phyloP scores from a whole-genome alignment of 1,140 invertebrate genomes.

The Phymastichus coffea region DNA sequence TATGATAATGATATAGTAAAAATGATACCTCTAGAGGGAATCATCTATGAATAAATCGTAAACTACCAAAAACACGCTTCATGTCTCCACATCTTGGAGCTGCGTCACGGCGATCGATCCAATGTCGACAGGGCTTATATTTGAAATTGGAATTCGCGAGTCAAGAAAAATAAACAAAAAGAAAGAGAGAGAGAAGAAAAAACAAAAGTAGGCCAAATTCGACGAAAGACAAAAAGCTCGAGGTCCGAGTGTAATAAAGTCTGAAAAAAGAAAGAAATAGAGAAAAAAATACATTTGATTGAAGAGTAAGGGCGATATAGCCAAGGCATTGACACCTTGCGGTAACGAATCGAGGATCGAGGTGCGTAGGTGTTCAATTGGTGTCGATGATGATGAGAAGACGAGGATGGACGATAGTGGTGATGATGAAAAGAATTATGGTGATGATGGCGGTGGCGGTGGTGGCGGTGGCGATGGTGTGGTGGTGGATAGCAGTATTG shows the following conservation, averaged over 20 bases:
- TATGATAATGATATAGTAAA: too few relatives aligned
- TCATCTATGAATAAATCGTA: not conserved
- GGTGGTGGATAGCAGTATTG: conserved; percentile 34
- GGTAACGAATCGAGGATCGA: conserved; percentile 55
- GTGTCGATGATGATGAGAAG: conserved; percentile 51
- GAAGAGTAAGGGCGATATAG: too few relatives aligned
- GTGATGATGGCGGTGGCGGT: conserved; percentile 37
- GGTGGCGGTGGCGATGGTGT: conserved; percentile 36
- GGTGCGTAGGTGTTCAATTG: conserved; percentile 49
- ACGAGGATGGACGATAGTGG: conserved; percentile 47
- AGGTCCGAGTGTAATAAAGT: too few relatives aligned
- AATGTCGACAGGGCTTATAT: conserved; percentile 9
- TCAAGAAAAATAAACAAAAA: not conserved
- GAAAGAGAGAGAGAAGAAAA: not conserved
- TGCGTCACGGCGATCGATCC: not conserved
- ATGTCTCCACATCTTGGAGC: not conserved
- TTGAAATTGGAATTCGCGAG: not conserved
- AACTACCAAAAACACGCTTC: conserved; percentile 20
- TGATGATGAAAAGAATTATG: conserved; percentile 39
- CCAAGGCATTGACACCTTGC: conserved; percentile 54
- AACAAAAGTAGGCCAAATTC: not conserved
- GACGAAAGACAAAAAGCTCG: not conserved
- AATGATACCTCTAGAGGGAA: conserved; percentile 14
- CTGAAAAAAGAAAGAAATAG: not conserved
- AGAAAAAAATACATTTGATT: conserved; percentile 19